Conservation (phyloP, 1,140 invertebrate genomes). For the Drosophila arizonae region DNA sequence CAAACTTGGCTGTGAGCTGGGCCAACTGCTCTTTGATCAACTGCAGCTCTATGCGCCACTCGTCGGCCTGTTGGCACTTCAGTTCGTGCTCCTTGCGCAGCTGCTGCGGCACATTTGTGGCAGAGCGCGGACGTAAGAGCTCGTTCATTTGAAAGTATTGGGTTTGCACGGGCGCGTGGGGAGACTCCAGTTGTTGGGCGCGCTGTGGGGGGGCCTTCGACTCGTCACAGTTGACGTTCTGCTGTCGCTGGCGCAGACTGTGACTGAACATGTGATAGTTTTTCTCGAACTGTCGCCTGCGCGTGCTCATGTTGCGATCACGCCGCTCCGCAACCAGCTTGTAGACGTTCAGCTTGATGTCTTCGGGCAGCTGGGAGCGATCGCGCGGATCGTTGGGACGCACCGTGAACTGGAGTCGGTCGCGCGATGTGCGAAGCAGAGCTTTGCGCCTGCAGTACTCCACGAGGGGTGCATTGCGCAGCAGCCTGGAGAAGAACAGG, state of each 20-base stretch:
- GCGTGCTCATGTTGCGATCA: constrained; percentile 84
- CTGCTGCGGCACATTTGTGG: constrained; percentile 77
- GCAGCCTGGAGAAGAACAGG: constrained; percentile 89
- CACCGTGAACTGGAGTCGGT: constrained; percentile 88
- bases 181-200: constrained; percentile 21
- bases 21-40: constrained; percentile 58
- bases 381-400: constrained; percentile 91
- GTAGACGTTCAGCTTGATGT: constrained; percentile 88
- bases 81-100: constrained; percentile 60
- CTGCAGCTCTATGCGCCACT: constrained; percentile 60
- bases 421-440: constrained; percentile 87
- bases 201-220: background rate
- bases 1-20: constrained; percentile 62
- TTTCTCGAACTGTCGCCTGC: constrained; percentile 84
- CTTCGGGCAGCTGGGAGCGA: constrained; percentile 87
- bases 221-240: background rate
- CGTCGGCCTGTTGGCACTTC: constrained; percentile 66
- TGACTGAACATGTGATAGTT: constrained; percentile 77
- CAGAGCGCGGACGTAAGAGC: constrained; percentile 70
- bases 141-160: constrained; percentile 65
- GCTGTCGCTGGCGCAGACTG: constrained; percentile 59
- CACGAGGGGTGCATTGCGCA: constrained; percentile 88
- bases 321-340: constrained; percentile 88
- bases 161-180: constrained; percentile 10
- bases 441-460: constrained; percentile 87